Base-by-base conservation (phyloP, 2,113 vertebrate species). In the Grantiella picta region DNA sequence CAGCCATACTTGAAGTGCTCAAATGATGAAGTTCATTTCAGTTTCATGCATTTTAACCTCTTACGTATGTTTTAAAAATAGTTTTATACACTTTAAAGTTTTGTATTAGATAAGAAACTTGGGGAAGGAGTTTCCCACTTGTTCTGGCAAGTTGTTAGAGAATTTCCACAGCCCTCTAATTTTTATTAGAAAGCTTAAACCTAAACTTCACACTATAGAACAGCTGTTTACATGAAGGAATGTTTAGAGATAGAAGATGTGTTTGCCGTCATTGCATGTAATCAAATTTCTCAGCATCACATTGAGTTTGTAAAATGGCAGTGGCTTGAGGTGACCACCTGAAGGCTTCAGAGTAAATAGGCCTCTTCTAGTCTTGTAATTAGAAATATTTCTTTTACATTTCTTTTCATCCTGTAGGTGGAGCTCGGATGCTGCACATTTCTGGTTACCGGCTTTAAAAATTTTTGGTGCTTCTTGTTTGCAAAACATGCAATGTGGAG, bases 381-480 rank as follows among this genome's bases (percentile, higher is more conserved):
- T 69, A 19, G 36, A 81, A 52, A 8, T 40, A 61, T 0, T 68
- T 54, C 2, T 16, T 90, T 21, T 7, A 36, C 27, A 42, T 80
- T 65, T 33, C 7, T 44, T 86, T 91, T 86, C 76, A 38, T 79
- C 98, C 98, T 97, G 88, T 97, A 98, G 98, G 56, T 97, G 98
- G 98, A 93, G 97, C 97, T 98, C 79, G 2, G 7, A 10, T 86
- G 27, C 94, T 95, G 40, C 42, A 59, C 47, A 63, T 97, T 80
- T 86, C 25, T 84, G 33, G 8, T 60, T 79, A 89, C 21, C 21
- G 33, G 61, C 42, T 81, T 91, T 68, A 66, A 60, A 79, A 77
- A 11, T 57, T 57, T 82, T 56, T 5, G 1, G 12, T 90, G 24
- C 52, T 84, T 68, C 18, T 92, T 95, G 53, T 90, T 95, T 49